A percentile compares a stretch with the other conserved stretches of the same genome.
Conservation (phyloP, 2,113 vertebrate species). For the Pogona vitticeps region DNA sequence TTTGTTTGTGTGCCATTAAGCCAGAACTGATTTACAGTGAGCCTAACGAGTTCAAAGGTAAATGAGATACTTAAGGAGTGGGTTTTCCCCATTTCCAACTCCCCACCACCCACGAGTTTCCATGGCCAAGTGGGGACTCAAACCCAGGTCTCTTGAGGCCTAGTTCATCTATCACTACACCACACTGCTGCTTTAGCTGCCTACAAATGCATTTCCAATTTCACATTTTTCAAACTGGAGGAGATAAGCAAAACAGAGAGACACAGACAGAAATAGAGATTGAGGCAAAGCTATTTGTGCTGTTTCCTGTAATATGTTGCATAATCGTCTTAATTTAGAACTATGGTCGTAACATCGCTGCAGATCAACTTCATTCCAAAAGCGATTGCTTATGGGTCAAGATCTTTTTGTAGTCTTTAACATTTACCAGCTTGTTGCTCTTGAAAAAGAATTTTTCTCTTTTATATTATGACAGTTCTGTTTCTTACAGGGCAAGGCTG, state of each 20-base stretch:
- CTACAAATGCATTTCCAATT: background rate
- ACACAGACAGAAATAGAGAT: background rate
- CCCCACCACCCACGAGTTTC: too few relatives aligned
- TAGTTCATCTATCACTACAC: too few relatives aligned
- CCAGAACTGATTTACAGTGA: too few relatives aligned
- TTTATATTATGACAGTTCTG: background rate
- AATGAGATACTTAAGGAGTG: too few relatives aligned
- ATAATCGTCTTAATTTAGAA: constrained; percentile 5
- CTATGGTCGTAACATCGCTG: background rate
- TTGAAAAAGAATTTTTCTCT: background rate
- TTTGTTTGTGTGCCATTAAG: too few relatives aligned
- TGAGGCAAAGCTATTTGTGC: background rate
- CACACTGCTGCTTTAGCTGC: too few relatives aligned
- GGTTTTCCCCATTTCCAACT: too few relatives aligned
- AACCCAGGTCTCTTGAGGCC: too few relatives aligned
- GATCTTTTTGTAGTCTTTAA: background rate
- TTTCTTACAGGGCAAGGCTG: background rate
- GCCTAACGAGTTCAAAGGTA: too few relatives aligned
- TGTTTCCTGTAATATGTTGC: background rate
- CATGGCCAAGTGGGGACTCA: too few relatives aligned
- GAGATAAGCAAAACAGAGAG: background rate
- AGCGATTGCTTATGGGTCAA: background rate
- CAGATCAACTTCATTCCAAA: background rate
- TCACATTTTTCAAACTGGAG: background rate
- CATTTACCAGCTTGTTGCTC: background rate